A percentile compares a stretch with the other conserved stretches of the same genome.
phyloP scores from a whole-genome alignment of 2,888 invertebrate genomes.

The Crocallis elinguaria region DNA sequence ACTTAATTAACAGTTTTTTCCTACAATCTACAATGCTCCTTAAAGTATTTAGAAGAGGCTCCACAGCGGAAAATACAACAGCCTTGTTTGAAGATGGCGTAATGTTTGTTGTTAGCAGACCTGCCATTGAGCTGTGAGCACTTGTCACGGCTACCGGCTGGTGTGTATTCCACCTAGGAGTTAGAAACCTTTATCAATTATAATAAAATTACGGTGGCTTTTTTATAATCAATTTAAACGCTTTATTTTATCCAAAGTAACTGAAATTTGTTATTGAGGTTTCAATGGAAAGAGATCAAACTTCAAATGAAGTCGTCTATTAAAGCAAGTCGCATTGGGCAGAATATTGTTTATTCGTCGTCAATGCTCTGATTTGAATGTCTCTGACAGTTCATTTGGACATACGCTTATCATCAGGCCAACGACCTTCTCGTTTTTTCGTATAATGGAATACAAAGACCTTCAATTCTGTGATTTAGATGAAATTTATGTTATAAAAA shows the following conservation, averaged over 20 bases:
- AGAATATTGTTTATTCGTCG: no score
- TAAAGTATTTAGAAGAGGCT: conserved; percentile 15
- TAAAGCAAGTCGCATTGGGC: no score
- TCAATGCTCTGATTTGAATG: no score
- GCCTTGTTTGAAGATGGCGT: conserved; percentile 30
- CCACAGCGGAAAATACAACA: conserved; percentile 22
- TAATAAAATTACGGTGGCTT: conserved; percentile 2
- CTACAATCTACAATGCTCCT: neutral
- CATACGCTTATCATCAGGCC: no score
- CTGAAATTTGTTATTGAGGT: neutral
- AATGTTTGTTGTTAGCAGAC: conserved; percentile 30
- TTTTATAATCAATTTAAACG: conserved; percentile 11
- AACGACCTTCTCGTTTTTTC: no score
- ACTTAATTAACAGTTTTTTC: no score
- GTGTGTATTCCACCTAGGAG: conserved; percentile 1
- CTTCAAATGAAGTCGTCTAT: no score
- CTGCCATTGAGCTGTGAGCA: conserved; percentile 36
- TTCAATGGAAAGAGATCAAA: no score
- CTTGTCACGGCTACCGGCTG: conserved; percentile 11
- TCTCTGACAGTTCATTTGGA: no score
- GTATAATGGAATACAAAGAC: no score
- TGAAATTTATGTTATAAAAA: no score
- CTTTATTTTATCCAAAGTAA: conserved; percentile 2
- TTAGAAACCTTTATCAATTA: neutral
- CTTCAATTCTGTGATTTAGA: no score